Evolutionary conservation across 2,888 invertebrate species (phyloP).

Genomic region (Chymomyza fuscimana): DNA sequence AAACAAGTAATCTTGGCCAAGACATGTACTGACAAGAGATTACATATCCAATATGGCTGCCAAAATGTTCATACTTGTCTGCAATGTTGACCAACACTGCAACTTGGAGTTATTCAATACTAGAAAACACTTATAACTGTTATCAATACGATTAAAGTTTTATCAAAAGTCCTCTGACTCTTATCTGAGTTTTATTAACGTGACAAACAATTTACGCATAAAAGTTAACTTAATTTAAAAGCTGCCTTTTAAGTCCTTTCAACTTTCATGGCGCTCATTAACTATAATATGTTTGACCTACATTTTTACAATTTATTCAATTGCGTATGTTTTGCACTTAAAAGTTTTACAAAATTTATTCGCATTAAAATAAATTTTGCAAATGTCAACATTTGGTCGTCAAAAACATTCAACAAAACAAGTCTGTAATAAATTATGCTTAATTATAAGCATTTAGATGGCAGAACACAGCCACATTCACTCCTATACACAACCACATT

Average conservation of each 20-base stretch:
- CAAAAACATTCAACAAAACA: neutral
- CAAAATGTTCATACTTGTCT: no score
- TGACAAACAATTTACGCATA: neutral
- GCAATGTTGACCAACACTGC: no score
- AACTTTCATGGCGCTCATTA: neutral
- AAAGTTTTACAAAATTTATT: neutral
- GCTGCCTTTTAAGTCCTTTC: no score
- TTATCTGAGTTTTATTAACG: neutral
- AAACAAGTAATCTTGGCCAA: no score
- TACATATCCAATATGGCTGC: no score
- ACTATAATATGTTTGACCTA: neutral
- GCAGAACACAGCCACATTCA: neutral
- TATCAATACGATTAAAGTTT: no score
- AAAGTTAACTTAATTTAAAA: no score
- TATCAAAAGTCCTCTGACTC: no score
- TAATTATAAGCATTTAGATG: slow-evolving; percentile 31
- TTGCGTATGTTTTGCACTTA: neutral
- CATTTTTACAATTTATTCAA: neutral
- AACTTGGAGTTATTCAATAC: no score
- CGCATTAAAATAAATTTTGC: neutral
- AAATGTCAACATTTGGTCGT: neutral
- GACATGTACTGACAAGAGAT: no score
- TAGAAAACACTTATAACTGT: no score
- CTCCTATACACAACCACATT: neutral
- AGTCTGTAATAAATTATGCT: slow-evolving; percentile 26